Conservation (phyloP, 2,797 vertebrate genomes). For the Tachyglossus aculeatus region DNA sequence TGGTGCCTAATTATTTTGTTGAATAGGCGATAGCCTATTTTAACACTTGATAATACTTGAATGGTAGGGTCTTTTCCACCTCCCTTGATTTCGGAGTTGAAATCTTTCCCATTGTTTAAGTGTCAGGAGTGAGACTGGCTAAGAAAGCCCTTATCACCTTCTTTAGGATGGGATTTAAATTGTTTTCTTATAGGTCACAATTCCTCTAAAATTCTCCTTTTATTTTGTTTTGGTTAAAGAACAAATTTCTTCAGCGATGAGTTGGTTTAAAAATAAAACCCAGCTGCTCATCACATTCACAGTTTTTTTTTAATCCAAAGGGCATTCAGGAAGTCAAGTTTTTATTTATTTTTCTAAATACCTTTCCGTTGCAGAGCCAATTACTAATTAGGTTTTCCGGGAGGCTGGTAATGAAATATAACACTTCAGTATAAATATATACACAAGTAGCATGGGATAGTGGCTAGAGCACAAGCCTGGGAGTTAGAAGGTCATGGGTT, state of each 20-base stretch:
- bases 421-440: too few species aligned
- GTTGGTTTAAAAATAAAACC: constrained; percentile 63
- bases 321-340: constrained; percentile 54
- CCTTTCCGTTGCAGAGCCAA: constrained; percentile 22
- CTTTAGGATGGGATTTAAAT: constrained; percentile 30
- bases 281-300: constrained; percentile 58
- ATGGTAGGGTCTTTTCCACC: not conserved
- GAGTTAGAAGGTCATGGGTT: too few species aligned
- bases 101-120: not conserved
- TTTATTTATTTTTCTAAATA: constrained; percentile 6
- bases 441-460: too few species aligned
- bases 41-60: too few species aligned
- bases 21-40: too few species aligned
- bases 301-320: constrained; percentile 14
- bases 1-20: too few species aligned
- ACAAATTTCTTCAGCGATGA: constrained; percentile 25
- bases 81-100: not conserved
- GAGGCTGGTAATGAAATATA: too few species aligned
- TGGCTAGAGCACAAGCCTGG: too few species aligned
- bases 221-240: constrained; percentile 25
- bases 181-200: constrained; percentile 19
- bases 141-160: constrained; percentile 10
- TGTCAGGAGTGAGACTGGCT: constrained; percentile 5
- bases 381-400: too few species aligned
- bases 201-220: constrained; percentile 25